A percentile compares a stretch with the other conserved stretches of the same genome.
These are phyloP conservation scores for Hymenochirus boettgeri DNA, from an alignment of 2,113 vertebrate species.

Conservation along the genomic window DNA sequence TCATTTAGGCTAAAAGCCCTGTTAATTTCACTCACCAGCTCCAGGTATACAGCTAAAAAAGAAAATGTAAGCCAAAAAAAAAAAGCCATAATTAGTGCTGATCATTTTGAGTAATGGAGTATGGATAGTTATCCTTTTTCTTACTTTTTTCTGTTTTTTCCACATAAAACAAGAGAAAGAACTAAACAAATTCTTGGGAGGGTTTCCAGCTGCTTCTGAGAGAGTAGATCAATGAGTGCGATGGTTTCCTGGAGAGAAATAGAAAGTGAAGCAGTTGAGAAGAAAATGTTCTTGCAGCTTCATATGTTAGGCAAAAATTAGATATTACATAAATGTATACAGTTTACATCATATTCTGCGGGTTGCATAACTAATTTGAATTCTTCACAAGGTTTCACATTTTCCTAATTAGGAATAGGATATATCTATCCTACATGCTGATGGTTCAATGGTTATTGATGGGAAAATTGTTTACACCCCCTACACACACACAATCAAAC, in stretches of 20 bases:
- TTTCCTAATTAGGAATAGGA: slow-evolving; percentile 16
- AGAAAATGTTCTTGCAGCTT: slow-evolving; percentile 6
- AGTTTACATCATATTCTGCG: slow-evolving; percentile 7
- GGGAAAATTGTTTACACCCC: background rate
- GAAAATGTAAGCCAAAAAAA: background rate
- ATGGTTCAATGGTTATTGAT: slow-evolving; percentile 9
- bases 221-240: slow-evolving; percentile 10
- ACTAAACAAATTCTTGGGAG: background rate
- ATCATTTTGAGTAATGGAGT: background rate
- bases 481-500: too few relatives aligned
- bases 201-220: background rate
- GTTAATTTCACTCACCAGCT: too few relatives aligned
- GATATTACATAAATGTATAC: slow-evolving; percentile 13
- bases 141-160: background rate
- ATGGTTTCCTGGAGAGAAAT: slow-evolving; percentile 2
- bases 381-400: slow-evolving; percentile 20
- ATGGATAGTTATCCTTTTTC: background rate
- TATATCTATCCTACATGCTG: slow-evolving; percentile 1
- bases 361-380: slow-evolving; percentile 13
- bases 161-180: background rate
- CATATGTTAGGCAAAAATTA: slow-evolving; percentile 7
- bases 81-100: background rate
- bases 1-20: too few relatives aligned
- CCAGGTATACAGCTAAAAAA: background rate
- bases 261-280: background rate